Evolutionary conservation across 37 sponge, comb jelly and placozoan species (phyloP).

Genomic region (Lycopodina hypogea): DNA sequence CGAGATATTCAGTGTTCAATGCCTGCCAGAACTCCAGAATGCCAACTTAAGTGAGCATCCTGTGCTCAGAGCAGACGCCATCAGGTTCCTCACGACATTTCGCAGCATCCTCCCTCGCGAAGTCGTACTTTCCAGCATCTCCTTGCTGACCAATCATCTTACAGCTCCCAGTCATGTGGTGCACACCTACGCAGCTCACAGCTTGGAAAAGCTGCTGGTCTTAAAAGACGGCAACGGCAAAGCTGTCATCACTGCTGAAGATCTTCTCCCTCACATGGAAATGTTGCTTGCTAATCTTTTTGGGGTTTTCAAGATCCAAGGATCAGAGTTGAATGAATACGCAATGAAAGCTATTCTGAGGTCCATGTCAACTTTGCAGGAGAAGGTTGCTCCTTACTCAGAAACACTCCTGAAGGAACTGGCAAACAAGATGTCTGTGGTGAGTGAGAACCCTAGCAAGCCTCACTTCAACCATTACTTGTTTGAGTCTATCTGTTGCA

Average conservation of each 20-base stretch:
- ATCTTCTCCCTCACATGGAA: conserved; percentile 70
- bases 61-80: conserved; percentile 86
- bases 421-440: conserved; percentile 67
- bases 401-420: conserved; percentile 74
- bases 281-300: conserved; percentile 73
- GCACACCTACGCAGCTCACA: conserved; percentile 94
- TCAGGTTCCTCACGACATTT: conserved; percentile 90
- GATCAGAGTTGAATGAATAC: conserved; percentile 92
- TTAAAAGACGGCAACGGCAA: conserved; percentile 35
- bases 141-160: conserved; percentile 67
- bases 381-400: conserved; percentile 46
- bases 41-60: conserved; percentile 54
- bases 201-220: conserved; percentile 88
- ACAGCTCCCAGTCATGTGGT: conserved; percentile 71
- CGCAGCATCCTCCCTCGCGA: conserved; percentile 82
- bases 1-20: conserved; percentile 82
- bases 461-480: conserved; percentile 99
- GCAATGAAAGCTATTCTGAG: conserved; percentile 92
- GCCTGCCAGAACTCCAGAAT: conserved; percentile 77
- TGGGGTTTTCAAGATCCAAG: conserved; percentile 52
- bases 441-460: conserved; percentile 91
- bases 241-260: conserved; percentile 26
- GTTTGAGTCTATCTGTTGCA: conserved; percentile 94
- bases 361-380: conserved; percentile 64
- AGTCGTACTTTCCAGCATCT: conserved; percentile 55